phyloP scores from a whole-genome alignment of 2,113 vertebrate genomes.

The Trinectes maculatus region DNA sequence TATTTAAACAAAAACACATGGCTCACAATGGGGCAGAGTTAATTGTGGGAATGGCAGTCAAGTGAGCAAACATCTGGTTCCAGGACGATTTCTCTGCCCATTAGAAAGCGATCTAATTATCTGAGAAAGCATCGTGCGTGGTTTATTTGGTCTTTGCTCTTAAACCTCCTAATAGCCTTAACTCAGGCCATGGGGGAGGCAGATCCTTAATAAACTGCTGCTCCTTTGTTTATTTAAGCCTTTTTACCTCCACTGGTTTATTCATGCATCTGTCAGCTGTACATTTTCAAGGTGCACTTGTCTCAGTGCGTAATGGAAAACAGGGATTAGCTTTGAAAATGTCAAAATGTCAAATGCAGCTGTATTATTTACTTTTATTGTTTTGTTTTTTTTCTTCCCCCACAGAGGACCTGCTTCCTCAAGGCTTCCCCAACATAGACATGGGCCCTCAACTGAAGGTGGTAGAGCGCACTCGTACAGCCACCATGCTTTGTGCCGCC shows the following conservation, averaged over 20 bases:
- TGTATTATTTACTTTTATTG: not conserved
- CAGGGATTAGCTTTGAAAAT: too few species aligned
- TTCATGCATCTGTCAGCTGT: constrained; percentile 22
- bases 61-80: not conserved
- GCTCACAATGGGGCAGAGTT: not conserved
- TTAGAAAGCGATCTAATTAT: constrained; percentile 8
- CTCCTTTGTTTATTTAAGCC: too few species aligned
- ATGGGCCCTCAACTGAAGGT: constrained; percentile 99
- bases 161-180: not conserved
- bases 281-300: constrained; percentile 4
- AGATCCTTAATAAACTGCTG: not conserved
- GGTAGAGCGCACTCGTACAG: constrained; percentile 94
- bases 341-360: not conserved
- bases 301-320: too few species aligned
- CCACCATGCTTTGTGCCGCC: constrained; percentile 97
- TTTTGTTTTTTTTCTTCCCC: constrained; percentile 8
- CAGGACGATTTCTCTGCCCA: not conserved
- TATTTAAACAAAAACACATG: constrained; percentile 8
- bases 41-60: not conserved
- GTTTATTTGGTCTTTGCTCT: constrained; percentile 3
- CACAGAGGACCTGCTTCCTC: constrained; percentile 95
- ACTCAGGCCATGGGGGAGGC: not conserved
- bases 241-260: constrained; percentile 21
- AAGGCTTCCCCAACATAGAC: constrained; percentile 96
- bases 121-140: not conserved